Evolutionary conservation across 1,140 invertebrate species (phyloP).

Genomic region (Lycorma delicatula): DNA sequence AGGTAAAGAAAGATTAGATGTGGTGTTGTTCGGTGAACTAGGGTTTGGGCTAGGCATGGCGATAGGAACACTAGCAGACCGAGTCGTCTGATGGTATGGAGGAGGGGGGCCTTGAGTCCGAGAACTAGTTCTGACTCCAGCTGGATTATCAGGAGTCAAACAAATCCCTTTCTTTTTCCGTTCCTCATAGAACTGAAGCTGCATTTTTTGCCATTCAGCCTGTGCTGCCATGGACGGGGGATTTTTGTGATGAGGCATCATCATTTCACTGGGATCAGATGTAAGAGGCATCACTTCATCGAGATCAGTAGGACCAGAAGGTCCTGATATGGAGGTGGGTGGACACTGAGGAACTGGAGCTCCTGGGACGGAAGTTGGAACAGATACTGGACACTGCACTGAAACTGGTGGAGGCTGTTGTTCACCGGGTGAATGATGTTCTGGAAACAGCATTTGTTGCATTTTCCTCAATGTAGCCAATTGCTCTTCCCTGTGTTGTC

Average conservation of each 20-base stretch:
- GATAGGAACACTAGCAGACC: conserved; percentile 76
- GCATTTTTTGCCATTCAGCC: conserved; percentile 84
- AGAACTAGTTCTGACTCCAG: conserved; percentile 7
- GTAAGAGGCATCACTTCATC: conserved; percentile 16
- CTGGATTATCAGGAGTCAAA: conserved; percentile 33
- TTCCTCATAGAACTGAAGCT: conserved; percentile 72
- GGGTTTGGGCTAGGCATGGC: conserved; percentile 62
- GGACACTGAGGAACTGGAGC: conserved; percentile 27
- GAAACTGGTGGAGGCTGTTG: conserved; percentile 29
- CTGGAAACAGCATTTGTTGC: conserved; percentile 74
- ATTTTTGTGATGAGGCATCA: conserved; percentile 1
- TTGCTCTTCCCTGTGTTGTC: conserved; percentile 85
- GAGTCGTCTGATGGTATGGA: conserved; percentile 70
- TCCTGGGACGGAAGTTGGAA: too few species aligned
- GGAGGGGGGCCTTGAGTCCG: conserved; percentile 71
- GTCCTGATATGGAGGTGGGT: conserved; percentile 29
- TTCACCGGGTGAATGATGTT: conserved; percentile 34
- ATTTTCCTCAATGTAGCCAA: conserved; percentile 86
- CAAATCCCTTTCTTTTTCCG: conserved; percentile 43
- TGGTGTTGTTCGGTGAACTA: conserved; percentile 59
- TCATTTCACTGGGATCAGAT: conserved; percentile 10
- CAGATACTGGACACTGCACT: too few species aligned
- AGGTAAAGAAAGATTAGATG: conserved; percentile 58
- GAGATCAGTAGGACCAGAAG: conserved; percentile 7
- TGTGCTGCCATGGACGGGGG: conserved; percentile 38